A percentile compares a stretch with the other conserved stretches of the same genome.
These are phyloP conservation scores for Petroica traversi DNA, from an alignment of 2,113 vertebrate genomes.

Conservation along the genomic window DNA sequence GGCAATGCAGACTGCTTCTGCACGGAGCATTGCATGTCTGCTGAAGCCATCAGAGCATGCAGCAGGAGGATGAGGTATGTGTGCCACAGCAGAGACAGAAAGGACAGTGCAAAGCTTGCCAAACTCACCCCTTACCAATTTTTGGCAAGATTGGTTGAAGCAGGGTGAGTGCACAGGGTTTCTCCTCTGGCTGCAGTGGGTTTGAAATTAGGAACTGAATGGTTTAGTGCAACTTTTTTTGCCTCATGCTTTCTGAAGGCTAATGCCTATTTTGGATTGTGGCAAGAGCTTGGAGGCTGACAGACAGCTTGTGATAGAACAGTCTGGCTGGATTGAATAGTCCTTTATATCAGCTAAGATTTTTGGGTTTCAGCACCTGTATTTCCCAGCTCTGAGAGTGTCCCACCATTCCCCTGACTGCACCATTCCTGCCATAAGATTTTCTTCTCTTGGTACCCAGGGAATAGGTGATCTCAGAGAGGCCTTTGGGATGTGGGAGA, in stretches of 20 bases:
- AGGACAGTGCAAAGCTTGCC: background rate
- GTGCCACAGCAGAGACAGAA: background rate
- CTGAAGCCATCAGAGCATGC: background rate
- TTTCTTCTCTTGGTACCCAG: background rate
- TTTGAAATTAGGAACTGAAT: background rate
- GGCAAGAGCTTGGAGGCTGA: background rate
- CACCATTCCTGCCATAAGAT: background rate
- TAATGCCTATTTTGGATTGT: background rate
- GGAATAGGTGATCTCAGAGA: background rate
- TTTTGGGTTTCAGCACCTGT: background rate
- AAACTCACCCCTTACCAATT: background rate
- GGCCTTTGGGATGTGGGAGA: background rate
- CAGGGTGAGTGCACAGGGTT: background rate
- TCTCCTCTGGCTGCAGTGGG: background rate
- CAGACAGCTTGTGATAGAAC: background rate
- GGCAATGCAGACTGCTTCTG: background rate
- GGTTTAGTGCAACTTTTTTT: background rate
- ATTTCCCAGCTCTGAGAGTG: background rate
- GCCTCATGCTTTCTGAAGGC: background rate
- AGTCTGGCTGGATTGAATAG: background rate
- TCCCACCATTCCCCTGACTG: background rate
- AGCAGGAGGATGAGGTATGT: background rate
- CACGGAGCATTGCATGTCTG: rapidly evolving
- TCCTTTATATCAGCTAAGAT: background rate
- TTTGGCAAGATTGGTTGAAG: background rate